phyloP scores from a whole-genome alignment of 64 coral and sea anemone species.

The Montipora foliosa region DNA sequence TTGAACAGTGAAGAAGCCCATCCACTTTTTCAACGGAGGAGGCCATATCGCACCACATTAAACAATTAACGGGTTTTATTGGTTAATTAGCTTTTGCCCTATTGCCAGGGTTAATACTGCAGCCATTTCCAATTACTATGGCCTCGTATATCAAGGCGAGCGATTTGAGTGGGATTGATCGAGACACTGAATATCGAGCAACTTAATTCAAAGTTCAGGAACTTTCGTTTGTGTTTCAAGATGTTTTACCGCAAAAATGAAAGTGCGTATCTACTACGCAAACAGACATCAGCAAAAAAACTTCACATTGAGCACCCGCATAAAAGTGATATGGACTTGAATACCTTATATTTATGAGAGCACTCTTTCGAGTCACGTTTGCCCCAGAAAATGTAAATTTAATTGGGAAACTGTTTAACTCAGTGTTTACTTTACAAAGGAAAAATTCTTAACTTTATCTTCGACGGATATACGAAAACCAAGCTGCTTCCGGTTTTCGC shows the following conservation, averaged over 20 bases:
- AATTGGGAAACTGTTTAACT: no score
- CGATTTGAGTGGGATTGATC: neutral
- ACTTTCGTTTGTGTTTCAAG: neutral
- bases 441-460: neutral
- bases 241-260: slow-evolving; percentile 9
- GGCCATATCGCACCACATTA: neutral
- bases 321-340: neutral
- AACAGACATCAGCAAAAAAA: neutral
- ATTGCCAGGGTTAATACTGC: no score
- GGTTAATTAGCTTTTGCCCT: no score
- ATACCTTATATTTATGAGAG: neutral
- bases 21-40: neutral
- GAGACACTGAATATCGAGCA: neutral
- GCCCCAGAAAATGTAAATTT: neutral
- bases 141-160: no score
- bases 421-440: neutral
- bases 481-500: neutral
- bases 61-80: no score
- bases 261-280: neutral
- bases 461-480: neutral
- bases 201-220: neutral
- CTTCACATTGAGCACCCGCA: neutral
- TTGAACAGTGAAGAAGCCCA: neutral
- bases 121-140: no score
- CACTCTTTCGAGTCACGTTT: neutral